Percentiles rank a stretch among this genome's conserved stretches.
Evolutionary conservation across 1,140 invertebrate genomes (phyloP).

Genomic region (Macrobrachium nipponense): DNA sequence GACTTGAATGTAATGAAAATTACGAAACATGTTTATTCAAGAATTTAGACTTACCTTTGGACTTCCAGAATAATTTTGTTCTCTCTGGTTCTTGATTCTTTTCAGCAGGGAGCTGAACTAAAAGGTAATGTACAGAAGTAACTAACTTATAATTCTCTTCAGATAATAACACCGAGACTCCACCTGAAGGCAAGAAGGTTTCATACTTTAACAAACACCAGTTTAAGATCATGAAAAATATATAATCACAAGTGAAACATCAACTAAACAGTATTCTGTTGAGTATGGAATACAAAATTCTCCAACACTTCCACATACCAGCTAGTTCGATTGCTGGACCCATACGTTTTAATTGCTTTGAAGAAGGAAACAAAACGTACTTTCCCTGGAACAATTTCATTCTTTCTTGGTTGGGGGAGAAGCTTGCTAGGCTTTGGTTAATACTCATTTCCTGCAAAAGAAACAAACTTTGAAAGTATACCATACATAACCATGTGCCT

Average conservation of each 20-base stretch:
- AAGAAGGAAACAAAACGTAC: constrained; percentile 20
- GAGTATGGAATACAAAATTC: neutral
- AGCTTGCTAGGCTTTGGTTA: constrained; percentile 1
- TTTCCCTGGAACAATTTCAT: constrained; percentile 5
- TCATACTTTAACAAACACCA: no score
- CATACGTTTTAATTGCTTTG: constrained; percentile 19
- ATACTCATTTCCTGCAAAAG: constrained; percentile 24
- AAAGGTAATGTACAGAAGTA: neutral
- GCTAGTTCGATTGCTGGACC: neutral
- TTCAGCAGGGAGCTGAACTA: neutral
- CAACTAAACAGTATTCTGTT: no score
- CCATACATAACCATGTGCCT: neutral
- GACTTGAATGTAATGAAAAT: no score
- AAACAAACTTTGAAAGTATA: neutral
- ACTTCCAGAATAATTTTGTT: neutral
- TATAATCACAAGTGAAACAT: no score
- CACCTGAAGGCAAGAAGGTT: constrained; percentile 11
- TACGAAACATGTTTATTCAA: no score
- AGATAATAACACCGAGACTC: neutral
- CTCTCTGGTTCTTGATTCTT: neutral
- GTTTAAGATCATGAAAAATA: no score
- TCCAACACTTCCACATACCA: neutral
- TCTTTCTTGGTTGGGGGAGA: constrained; percentile 1
- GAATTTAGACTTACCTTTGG: neutral
- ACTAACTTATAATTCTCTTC: constrained; percentile 14